Conservation (phyloP, 1,140 invertebrate genomes). For the Andricus grossulariae region DNA sequence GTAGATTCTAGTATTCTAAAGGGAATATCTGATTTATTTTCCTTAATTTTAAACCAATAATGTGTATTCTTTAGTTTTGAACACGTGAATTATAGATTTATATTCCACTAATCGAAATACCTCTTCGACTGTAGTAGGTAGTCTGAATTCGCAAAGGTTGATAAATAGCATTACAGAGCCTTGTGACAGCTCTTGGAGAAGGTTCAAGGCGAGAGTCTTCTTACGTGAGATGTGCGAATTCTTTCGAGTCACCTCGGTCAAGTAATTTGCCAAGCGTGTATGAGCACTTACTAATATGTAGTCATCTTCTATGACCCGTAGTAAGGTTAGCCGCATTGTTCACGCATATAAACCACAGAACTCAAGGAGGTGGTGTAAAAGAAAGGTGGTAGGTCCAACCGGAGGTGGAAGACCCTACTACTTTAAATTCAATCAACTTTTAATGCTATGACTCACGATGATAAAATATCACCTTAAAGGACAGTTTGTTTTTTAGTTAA, state of each 20-base stretch:
- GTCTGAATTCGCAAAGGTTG: constrained; percentile 18
- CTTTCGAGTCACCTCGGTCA: constrained; percentile 57
- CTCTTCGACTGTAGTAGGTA: constrained; percentile 1
- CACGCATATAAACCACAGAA: constrained; percentile 31
- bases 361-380: constrained; percentile 29
- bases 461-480: too few relatives aligned
- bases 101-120: neutral
- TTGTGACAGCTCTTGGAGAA: constrained; percentile 16
- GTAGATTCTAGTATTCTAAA: too few relatives aligned
- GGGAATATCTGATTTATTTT: too few relatives aligned
- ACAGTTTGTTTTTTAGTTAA: too few relatives aligned
- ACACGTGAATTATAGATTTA: neutral
- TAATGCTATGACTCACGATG: too few relatives aligned
- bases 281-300: constrained; percentile 9
- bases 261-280: constrained; percentile 55
- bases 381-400: constrained; percentile 20
- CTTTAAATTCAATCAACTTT: constrained; percentile 22
- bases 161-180: constrained; percentile 4
- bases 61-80: neutral
- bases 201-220: constrained; percentile 37
- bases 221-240: constrained; percentile 42
- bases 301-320: constrained; percentile 38
- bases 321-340: constrained; percentile 47
- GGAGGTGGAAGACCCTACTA: constrained; percentile 31
- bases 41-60: neutral